Base-by-base conservation (phyloP, 37 sponge, comb jelly and placozoan species). In the Chondrosia reniformis region DNA sequence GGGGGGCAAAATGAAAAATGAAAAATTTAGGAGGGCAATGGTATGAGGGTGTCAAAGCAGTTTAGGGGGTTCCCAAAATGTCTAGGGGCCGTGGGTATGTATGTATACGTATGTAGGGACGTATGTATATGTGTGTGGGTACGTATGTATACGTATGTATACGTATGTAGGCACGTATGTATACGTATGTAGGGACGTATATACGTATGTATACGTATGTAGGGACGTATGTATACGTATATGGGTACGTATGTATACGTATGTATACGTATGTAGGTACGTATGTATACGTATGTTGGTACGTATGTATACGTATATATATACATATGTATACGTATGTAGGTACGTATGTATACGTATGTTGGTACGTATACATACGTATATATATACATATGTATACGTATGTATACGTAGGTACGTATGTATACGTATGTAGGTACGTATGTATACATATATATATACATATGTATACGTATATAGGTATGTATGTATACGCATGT, bases 101-200 rank as follows among this genome's bases (percentile, higher is more conserved):
- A 15, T 49, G 52, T 49, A 15, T 49, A 15, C 15, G 52, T 49
- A 15, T 49, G 52, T 49, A 15, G 10, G 52, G 10, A 15, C 15
- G 52, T 59, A 30, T 59, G 61, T 59, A 30, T 59, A 5, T 19
- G 61, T 59, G 61, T 59, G 61, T 59, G 61, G n/a, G 61, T 59
- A 30, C 28, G 61, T 59, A 30, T 59, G 61, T 59, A 30, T 59
- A 30, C 28, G 61, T 59, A 30, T 59, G 61, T 59, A 30, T 59
- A 30, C 28, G 61, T n/a, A n/a, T n/a, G 15, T 19, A 10, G 15
- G 15, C 15, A 15, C 15, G 52, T 49, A 15, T 49, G 52, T 49
- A 15, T 49, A 15, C 15, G 52, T 49, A 15, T 49, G 52, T 49
- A 15, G 10, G 52, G 10, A 15, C 15, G 52, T 59, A 30, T 59